phyloP scores from a whole-genome alignment of 2,888 invertebrate genomes.

The Drosophila emarginata region DNA sequence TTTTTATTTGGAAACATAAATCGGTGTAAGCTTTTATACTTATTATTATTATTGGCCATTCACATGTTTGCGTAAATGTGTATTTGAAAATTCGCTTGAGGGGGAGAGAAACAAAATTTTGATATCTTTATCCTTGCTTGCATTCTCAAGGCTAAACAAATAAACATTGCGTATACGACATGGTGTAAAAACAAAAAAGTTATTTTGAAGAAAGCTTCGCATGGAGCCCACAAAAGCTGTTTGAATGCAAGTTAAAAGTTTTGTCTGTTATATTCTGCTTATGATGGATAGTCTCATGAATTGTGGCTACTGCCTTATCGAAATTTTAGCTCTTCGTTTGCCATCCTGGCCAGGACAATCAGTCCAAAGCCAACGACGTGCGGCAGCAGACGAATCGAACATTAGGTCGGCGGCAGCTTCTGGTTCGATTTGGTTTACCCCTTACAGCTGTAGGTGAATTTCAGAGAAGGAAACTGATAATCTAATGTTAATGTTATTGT shows the following conservation, averaged over 20 bases:
- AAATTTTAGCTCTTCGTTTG: background rate
- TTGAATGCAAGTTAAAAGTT: background rate
- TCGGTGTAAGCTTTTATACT: too few species aligned
- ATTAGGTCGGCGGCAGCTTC: background rate
- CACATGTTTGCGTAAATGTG: background rate
- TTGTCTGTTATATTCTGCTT: background rate
- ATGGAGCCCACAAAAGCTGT: background rate
- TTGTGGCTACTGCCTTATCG: too few species aligned
- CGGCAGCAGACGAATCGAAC: background rate
- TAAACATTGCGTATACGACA: conserved; percentile 8
- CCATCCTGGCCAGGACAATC: background rate
- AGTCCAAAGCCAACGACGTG: conserved; percentile 2
- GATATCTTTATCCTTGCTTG: background rate
- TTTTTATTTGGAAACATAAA: too few species aligned
- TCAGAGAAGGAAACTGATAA: too few species aligned
- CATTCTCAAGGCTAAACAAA: conserved; percentile 9
- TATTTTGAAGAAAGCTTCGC: background rate
- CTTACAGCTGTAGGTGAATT: background rate
- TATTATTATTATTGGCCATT: too few species aligned
- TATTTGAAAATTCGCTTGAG: background rate
- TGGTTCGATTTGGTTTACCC: background rate
- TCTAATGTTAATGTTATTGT: too few species aligned
- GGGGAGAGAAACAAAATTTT: too few species aligned
- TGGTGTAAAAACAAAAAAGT: background rate
- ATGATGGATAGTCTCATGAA: background rate